Evolutionary conservation across 2,797 vertebrate species (phyloP).

Genomic region (Pipistrellus pygmaeus): DNA sequence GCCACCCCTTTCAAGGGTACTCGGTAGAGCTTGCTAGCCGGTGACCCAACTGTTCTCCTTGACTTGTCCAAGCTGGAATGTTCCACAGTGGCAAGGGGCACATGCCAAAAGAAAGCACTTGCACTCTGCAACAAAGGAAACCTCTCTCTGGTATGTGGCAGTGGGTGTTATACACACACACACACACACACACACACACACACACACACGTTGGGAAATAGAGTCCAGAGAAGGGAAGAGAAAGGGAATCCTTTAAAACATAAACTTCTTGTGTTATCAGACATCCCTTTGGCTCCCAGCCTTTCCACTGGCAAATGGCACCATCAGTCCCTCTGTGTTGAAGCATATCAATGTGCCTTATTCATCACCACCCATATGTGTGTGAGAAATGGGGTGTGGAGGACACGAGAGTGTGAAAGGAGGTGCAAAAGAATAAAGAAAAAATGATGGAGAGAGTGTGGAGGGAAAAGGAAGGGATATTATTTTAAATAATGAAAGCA

Average conservation of each 20-base stretch:
- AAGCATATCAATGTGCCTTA: not conserved
- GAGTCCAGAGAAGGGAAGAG: not conserved
- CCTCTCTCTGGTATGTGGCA: not conserved
- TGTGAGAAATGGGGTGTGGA: too few species aligned
- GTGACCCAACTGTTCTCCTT: not conserved
- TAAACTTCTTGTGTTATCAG: not conserved
- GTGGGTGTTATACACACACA: not conserved
- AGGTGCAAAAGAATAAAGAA: not conserved
- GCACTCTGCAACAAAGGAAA: not conserved
- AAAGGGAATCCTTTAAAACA: not conserved
- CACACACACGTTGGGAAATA: not conserved
- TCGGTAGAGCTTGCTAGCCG: not conserved
- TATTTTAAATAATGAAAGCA: not conserved
- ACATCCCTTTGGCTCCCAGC: not conserved
- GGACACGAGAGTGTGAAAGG: not conserved
- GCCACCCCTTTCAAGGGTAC: not conserved
- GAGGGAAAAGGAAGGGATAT: not conserved
- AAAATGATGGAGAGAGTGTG: not conserved
- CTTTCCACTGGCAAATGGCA: not conserved
- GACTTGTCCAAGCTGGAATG: not conserved
- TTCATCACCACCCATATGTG: fast-evolving
- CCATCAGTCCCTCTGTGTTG: not conserved
- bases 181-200: not conserved
- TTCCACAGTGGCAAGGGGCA: not conserved
- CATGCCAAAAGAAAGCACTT: not conserved